A percentile compares a stretch with the other conserved stretches of the same genome.
phyloP scores from a whole-genome alignment of 2,113 vertebrate species.

The Ochotona curzoniae region DNA sequence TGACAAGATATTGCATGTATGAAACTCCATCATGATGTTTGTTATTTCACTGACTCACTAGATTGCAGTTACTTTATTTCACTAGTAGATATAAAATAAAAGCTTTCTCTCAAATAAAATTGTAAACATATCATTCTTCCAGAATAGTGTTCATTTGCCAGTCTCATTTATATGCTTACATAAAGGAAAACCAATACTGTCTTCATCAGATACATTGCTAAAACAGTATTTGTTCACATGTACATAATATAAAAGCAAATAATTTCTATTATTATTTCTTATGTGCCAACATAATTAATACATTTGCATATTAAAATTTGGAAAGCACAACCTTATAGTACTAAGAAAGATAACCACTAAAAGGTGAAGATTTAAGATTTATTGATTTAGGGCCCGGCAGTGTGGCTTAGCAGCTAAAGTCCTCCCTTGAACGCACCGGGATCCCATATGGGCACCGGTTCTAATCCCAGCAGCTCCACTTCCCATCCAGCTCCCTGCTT shows the following conservation, averaged over 20 bases:
- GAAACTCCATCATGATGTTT: not conserved
- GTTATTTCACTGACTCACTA: not conserved
- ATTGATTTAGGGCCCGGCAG: too few relatives aligned
- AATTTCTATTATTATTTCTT: not conserved
- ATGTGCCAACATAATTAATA: not conserved
- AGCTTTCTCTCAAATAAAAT: slow-evolving; percentile 32
- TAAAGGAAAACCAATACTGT: not conserved
- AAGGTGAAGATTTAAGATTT: not conserved
- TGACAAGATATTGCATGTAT: not conserved
- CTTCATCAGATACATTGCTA: not conserved
- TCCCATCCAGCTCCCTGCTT: too few relatives aligned
- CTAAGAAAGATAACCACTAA: not conserved
- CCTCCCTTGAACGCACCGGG: too few relatives aligned
- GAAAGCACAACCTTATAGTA: not conserved
- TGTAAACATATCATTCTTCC: not conserved
- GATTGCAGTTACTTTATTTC: not conserved
- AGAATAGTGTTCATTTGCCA: slow-evolving; percentile 37
- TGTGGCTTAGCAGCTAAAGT: too few relatives aligned
- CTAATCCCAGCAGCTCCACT: too few relatives aligned
- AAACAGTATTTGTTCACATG: not conserved
- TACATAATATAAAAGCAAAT: not conserved
- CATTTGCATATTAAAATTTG: not conserved
- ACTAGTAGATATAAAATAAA: not conserved
- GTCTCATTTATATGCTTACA: not conserved
- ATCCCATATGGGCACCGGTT: too few relatives aligned